A percentile compares a stretch with the other conserved stretches of the same genome.
Evolutionary conservation across 2,888 invertebrate genomes (phyloP).

Genomic region (Ormia ochracea): DNA sequence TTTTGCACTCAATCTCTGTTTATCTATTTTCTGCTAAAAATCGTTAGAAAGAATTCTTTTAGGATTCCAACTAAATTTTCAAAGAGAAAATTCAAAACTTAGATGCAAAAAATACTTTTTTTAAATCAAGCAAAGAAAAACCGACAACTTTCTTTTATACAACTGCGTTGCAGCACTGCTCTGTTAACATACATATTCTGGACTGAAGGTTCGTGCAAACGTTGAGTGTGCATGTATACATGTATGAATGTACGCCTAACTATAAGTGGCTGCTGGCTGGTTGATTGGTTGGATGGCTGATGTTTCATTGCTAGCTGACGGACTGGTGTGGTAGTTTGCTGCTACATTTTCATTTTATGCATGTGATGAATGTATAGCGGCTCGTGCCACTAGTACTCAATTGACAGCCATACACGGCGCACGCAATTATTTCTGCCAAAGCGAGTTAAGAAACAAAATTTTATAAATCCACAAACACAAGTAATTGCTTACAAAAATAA

Average conservation of each 20-base stretch:
- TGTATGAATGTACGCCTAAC: slow-evolving; percentile 31
- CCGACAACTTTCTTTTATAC: slow-evolving; percentile 56
- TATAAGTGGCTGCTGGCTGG: slow-evolving; percentile 45
- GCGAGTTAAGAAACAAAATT: slow-evolving; percentile 42
- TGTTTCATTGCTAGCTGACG: slow-evolving; percentile 51
- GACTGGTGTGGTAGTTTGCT: slow-evolving; percentile 51
- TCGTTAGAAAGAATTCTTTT: slow-evolving; percentile 8
- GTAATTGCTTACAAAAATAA: slow-evolving; percentile 33
- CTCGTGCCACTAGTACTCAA: slow-evolving; percentile 75
- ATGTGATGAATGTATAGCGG: slow-evolving; percentile 67
- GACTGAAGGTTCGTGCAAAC: not conserved
- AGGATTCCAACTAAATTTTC: slow-evolving; percentile 1
- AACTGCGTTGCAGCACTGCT: slow-evolving; percentile 35
- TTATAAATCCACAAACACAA: slow-evolving; percentile 14
- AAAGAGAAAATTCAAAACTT: slow-evolving; percentile 36
- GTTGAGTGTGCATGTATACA: too few species aligned
- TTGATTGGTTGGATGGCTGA: slow-evolving; percentile 41
- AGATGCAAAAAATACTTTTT: slow-evolving; percentile 5
- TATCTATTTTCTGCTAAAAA: not conserved
- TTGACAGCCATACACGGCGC: slow-evolving; percentile 74
- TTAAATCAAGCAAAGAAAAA: slow-evolving; percentile 39
- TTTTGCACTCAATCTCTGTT: slow-evolving; percentile 10
- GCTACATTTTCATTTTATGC: slow-evolving; percentile 55
- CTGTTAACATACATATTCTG: slow-evolving; percentile 35
- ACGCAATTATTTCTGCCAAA: slow-evolving; percentile 64